Evolutionary conservation across 2,888 invertebrate species (phyloP).

Genomic region (Eristalis arbustorum): DNA sequence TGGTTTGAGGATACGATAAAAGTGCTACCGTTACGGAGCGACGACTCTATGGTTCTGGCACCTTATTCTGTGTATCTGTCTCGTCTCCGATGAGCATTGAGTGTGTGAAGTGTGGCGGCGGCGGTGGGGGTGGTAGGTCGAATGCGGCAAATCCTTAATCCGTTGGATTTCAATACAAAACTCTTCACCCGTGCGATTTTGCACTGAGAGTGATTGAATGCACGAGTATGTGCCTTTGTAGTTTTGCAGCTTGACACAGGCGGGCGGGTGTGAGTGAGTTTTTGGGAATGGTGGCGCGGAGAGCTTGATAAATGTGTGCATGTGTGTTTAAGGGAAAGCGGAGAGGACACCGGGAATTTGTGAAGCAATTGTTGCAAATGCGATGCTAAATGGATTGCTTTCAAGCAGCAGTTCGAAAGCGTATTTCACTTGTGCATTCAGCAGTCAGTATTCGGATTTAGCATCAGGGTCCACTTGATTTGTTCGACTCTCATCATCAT

Average conservation of each 20-base stretch:
- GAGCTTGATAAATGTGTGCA: neutral
- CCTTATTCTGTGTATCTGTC: slow-evolving; percentile 16
- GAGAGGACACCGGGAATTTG: neutral
- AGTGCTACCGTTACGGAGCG: slow-evolving; percentile 17
- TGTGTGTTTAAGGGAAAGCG: neutral
- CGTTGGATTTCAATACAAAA: slow-evolving; percentile 79
- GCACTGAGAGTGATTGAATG: slow-evolving; percentile 46
- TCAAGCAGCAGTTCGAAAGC: neutral
- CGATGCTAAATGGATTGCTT: slow-evolving; percentile 15
- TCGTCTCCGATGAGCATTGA: slow-evolving; percentile 23
- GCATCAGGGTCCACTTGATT: neutral
- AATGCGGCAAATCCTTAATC: slow-evolving; percentile 80
- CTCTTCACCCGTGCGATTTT: slow-evolving; percentile 69
- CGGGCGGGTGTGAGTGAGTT: neutral
- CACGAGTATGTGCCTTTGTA: slow-evolving; percentile 44
- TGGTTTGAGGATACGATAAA: slow-evolving; percentile 57
- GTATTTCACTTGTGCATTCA: slow-evolving; percentile 28
- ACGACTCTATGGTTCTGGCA: neutral
- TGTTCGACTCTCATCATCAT: too few relatives aligned
- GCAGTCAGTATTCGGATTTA: slow-evolving; percentile 1
- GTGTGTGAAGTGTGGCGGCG: neutral
- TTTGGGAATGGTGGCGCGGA: too few relatives aligned
- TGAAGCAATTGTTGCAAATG: slow-evolving; percentile 33
- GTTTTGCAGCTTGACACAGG: slow-evolving; percentile 55
- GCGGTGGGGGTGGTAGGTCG: slow-evolving; percentile 70